Conservation (phyloP, 2,113 vertebrate species). For the Cebidichthys violaceus region DNA sequence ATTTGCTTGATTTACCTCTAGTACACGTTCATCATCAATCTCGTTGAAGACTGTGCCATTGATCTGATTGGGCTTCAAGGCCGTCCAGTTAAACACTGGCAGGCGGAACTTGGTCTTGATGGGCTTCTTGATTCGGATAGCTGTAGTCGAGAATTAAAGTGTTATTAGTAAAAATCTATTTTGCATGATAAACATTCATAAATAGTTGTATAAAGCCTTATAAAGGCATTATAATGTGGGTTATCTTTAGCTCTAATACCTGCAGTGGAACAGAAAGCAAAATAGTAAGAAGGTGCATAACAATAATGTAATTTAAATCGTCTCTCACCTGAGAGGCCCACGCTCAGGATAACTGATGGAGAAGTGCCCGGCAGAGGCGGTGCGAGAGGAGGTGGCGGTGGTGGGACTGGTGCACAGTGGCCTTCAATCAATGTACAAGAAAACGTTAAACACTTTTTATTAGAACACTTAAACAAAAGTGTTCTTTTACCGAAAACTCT, state of each 20-base stretch:
- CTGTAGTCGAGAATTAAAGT: slow-evolving; percentile 67
- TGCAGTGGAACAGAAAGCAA: not conserved
- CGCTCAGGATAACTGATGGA: slow-evolving; percentile 90
- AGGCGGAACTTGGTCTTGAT: slow-evolving; percentile 98
- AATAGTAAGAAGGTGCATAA: not conserved
- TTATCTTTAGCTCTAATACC: not conserved
- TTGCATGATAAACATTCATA: not conserved
- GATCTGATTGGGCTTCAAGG: slow-evolving; percentile 98
- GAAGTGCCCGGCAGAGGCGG: slow-evolving; percentile 91
- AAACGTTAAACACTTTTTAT: not conserved
- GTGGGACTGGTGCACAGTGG: slow-evolving; percentile 71
- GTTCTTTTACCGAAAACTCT: not conserved
- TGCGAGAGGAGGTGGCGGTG: slow-evolving; percentile 79
- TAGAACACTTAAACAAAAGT: not conserved
- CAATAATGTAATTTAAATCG: not conserved
- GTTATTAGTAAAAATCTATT: not conserved
- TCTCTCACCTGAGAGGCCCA: slow-evolving; percentile 90
- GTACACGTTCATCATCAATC: slow-evolving; percentile 94
- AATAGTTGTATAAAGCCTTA: not conserved
- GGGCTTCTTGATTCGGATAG: slow-evolving; percentile 98
- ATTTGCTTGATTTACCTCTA: slow-evolving; percentile 86
- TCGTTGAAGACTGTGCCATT: slow-evolving; percentile 97
- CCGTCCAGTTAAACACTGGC: slow-evolving; percentile 98
- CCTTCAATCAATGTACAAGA: slow-evolving; percentile 76
- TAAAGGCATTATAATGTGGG: not conserved